Base-by-base conservation (phyloP, 2,797 vertebrate genomes). In the Nothura maculosa region DNA sequence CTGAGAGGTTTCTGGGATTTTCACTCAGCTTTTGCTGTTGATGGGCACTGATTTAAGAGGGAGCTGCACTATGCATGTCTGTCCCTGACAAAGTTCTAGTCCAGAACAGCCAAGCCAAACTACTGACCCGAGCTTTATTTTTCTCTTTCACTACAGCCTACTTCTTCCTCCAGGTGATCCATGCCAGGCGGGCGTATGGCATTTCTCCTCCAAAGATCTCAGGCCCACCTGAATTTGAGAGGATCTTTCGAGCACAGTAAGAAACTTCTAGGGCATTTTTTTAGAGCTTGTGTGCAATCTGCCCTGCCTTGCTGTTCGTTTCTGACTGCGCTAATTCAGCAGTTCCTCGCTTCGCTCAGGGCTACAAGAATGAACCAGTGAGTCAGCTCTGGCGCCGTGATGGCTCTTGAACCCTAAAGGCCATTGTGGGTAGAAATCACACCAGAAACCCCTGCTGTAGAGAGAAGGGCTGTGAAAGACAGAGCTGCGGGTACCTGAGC, bases 191-290 rank as follows among this genome's bases (percentile, higher is more conserved):
- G 38, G 97, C 92, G 47, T 98, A 97, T 57, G 97, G 97, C 0
- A 90, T 99, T 47, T 95, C 98, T 15, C 98, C 99, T 3, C 99
- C 99, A 1, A 63, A 92, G 69, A 98, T 96, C 4, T 64, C 95
- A 2, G 99, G 99, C 11, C 98, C 98, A 1, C 98, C 98, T 2
- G 98, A 98, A 87, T 99, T 99, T 80, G 98, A 99, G 54, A 96
- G 99, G 61, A 81, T 98, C 89, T 98, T 98, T 96, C 97, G 99
- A 97, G 99, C 99, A 40, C 99, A 99, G 99, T 99, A 73, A 98
- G 98, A 87, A 93, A 57, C 21, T 32, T 8, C 42, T 0, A n/a
- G 28, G 60, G 83, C 12, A 12, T 22, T 48, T 50, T 89, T 48
- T 30, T 34, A 63, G 66, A 82, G 40, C 22, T 82, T 58, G 9